These are phyloP conservation scores for Euzophera pinguis DNA, from an alignment of 2,888 invertebrate species.

Conservation along the genomic window DNA sequence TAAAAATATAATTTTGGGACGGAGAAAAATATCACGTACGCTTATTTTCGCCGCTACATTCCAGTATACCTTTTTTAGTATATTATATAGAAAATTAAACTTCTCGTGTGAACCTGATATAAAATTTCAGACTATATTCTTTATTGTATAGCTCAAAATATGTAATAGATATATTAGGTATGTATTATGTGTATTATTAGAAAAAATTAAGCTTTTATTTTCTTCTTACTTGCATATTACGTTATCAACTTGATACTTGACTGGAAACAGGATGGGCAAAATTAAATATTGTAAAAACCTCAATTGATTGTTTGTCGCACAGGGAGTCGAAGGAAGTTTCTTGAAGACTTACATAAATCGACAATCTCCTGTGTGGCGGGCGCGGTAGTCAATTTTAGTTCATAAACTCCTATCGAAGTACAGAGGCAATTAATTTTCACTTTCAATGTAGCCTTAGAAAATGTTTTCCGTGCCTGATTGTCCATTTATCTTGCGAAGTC, in stretches of 20 bases:
- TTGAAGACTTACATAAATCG: slow-evolving; percentile 7
- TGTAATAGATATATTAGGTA: too few species aligned
- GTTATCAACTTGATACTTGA: too few species aligned
- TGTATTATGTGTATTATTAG: too few species aligned
- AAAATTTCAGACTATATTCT: too few species aligned
- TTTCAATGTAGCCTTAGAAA: slow-evolving; percentile 12
- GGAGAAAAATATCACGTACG: slow-evolving; percentile 6
- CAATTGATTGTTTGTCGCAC: slow-evolving; percentile 1
- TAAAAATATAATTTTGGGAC: slow-evolving; percentile 28
- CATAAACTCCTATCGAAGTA: slow-evolving; percentile 12
- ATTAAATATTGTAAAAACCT: not conserved
- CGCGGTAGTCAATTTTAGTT: slow-evolving; percentile 12
- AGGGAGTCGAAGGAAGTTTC: slow-evolving; percentile 2
- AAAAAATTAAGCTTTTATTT: too few species aligned
- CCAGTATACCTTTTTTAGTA: not conserved
- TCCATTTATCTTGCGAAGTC: slow-evolving; percentile 9
- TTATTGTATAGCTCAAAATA: too few species aligned
- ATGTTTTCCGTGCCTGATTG: slow-evolving; percentile 12
- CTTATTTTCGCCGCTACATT: not conserved
- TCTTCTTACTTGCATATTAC: too few species aligned
- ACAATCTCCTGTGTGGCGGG: slow-evolving; percentile 2
- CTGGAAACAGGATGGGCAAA: not conserved
- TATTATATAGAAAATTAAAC: too few species aligned
- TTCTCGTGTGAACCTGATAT: too few species aligned
- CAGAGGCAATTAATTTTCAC: slow-evolving; percentile 13